Evolutionary conservation across 2,113 vertebrate genomes (phyloP).

Genomic region (Fukomys damarensis): DNA sequence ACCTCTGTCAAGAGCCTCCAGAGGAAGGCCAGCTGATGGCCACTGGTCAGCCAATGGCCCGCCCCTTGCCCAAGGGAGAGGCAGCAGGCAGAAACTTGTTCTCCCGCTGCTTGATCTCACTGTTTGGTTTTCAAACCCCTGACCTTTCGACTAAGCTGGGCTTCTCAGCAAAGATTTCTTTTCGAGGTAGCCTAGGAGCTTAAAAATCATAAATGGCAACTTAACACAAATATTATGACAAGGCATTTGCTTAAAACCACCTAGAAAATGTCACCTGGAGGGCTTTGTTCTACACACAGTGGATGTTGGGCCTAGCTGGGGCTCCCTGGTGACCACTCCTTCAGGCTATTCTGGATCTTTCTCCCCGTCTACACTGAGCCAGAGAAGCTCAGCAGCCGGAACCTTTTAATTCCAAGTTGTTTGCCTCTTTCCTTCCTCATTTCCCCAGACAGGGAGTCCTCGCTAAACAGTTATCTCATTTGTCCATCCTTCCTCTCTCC

Average conservation of each 20-base stretch:
- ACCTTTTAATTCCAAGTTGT: neutral
- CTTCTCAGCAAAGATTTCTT: conserved; percentile 72
- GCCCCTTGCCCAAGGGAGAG: neutral
- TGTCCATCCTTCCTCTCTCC: too few species aligned
- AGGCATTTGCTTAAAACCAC: conserved; percentile 83
- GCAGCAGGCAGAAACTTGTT: rapidly evolving
- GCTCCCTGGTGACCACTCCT: conserved; percentile 53
- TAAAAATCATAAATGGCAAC: conserved; percentile 72
- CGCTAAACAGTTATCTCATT: rapidly evolving
- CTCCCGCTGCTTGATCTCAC: neutral
- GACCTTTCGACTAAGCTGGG: conserved; percentile 85
- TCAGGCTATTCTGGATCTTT: neutral
- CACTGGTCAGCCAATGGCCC: neutral
- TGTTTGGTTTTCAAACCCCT: conserved; percentile 82
- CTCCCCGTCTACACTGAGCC: neutral
- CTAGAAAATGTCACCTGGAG: conserved; percentile 81
- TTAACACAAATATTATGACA: conserved; percentile 84
- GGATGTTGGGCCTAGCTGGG: neutral
- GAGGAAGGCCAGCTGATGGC: neutral
- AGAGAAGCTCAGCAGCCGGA: neutral
- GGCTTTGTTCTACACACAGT: conserved; percentile 56
- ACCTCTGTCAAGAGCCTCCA: neutral
- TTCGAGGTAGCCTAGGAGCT: conserved; percentile 71
- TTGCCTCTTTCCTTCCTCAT: neutral
- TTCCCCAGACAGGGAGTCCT: rapidly evolving